Evolutionary conservation across 2,113 vertebrate genomes (phyloP).

Genomic region (Gymnorhina tibicen): DNA sequence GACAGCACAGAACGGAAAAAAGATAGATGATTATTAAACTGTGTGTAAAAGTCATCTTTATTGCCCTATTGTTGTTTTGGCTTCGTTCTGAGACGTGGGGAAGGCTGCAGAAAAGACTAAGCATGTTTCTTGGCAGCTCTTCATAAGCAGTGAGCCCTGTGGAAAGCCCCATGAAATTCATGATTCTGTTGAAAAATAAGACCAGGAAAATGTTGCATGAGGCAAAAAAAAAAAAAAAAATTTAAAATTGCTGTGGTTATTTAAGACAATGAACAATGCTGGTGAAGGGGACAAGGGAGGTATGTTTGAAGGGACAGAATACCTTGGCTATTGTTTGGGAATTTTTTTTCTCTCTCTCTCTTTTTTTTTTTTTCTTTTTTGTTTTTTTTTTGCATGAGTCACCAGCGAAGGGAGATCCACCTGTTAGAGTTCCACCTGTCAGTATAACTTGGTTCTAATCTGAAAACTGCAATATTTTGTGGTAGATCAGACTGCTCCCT

Average conservation of each 20-base stretch:
- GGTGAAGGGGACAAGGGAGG: not conserved
- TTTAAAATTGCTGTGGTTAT: not conserved
- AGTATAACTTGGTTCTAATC: not conserved
- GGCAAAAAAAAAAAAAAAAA: not conserved
- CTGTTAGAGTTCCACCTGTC: not conserved
- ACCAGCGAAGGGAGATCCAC: not conserved
- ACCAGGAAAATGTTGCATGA: not conserved
- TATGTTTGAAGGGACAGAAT: not conserved
- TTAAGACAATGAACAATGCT: not conserved
- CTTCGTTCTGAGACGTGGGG: not conserved
- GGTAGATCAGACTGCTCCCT: not conserved
- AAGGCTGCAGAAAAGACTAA: not conserved
- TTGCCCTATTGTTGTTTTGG: slow-evolving; percentile 45
- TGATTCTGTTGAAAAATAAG: slow-evolving; percentile 17
- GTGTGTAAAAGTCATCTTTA: slow-evolving; percentile 31
- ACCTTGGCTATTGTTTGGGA: not conserved
- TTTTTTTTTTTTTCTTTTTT: not conserved
- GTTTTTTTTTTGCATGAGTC: not conserved
- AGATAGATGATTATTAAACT: slow-evolving; percentile 32
- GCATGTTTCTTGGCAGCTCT: slow-evolving; percentile 13
- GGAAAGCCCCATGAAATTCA: slow-evolving; percentile 26
- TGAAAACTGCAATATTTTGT: not conserved
- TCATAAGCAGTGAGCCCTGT: slow-evolving; percentile 6
- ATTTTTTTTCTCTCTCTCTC: not conserved
- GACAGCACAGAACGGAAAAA: not conserved